Evolutionary conservation across 1,140 invertebrate genomes (phyloP), one percentile per base, ranked within the genome.

Genomic region (Heliconius nattereri): DNA sequence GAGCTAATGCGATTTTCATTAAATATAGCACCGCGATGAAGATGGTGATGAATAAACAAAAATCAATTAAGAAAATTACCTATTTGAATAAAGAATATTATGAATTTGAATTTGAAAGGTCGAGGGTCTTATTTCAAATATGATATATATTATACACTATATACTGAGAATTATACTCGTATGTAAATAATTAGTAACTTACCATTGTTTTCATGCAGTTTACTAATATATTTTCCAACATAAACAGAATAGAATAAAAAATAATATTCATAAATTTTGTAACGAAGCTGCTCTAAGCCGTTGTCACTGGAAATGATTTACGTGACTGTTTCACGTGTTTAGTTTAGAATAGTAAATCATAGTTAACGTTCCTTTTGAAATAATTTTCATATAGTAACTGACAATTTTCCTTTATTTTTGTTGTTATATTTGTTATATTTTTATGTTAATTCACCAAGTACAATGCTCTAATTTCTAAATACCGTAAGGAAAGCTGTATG

Each of bases 261-360:
- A 66, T 66, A 66, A 66, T 57, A 57, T 57, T 66, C 23, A 66
- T 66, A 66, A 66, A 66, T 66, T 66, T 66, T 66, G 23, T 66
- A 66, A 66, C 60, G 60, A 26, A 66, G 60, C 60, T 11, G 23
- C 60, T 66, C 60, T 66, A 66, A 66, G 60, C 60, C 60, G 60
- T 66, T 66, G 60, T 66, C 60, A 66, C 60, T 29, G 60, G 23
- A 66, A 11, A 29, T 66, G 60, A 66, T 66, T 66, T 66, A 66
- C 60, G 60, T 66, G 60, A 66, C 60, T 66, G 60, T 66, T 66
- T 66, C 23, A 66, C 60, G 60, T 66, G 60, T 66, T 66, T 66
- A 66, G 13, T 66, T 66, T 66, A 66, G 60, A 66, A 66, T 66
- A 66, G 60, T 66, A 66, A 66, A 66, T 66, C 60, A 66, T 29